Base-by-base conservation (phyloP, 2,797 vertebrate genomes). In the Silurus aristotelis region DNA sequence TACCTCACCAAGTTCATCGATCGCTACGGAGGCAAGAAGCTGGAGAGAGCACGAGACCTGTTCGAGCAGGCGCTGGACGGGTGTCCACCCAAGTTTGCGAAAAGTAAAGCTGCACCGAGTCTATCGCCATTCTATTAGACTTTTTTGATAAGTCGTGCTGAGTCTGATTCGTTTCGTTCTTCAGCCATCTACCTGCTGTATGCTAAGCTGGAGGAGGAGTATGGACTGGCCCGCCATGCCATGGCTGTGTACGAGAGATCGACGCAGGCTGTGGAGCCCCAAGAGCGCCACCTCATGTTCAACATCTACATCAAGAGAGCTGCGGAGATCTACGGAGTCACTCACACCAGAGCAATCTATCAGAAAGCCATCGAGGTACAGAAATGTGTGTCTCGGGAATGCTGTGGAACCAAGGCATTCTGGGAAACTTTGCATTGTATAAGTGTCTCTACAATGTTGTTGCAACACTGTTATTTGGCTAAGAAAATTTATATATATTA, bases 261-360 rank as follows among this genome's bases (percentile, higher is more conserved):
- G 73, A 98, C 97, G 0, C 91, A 95, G 76, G 97, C 97, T 0
- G 97, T 99, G 71, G 97, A 96, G 83, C 90, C 93, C 0, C 91
- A 91, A 0, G 97, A 98, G 91, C 95, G 95, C 85, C 96, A 96
- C 12, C 96, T 96, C 56, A 98, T 99, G 97, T 99, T 97, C 91
- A 97, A 98, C 90, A 98, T 99, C 90, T 98, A 98, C 93, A 98
- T 98, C 91, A 97, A 97, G 92, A 94, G 97, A 80, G 97, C 97
- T 0, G 97, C 97, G 0, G 97, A 99, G 92, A 97, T 99, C 88
- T 99, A 98, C 4, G 97, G 97, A 0, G 97, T 99, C 88, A 99
- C 97, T 6, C 96, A 98, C 90, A 98, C 97, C 9, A 95, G 97
- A 25, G 93, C 95, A 85, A 98, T 99, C 89, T 98, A 98, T 88